Evolutionary conservation across 2,888 invertebrate genomes (phyloP).

Genomic region (Drosophila suboccidentalis): DNA sequence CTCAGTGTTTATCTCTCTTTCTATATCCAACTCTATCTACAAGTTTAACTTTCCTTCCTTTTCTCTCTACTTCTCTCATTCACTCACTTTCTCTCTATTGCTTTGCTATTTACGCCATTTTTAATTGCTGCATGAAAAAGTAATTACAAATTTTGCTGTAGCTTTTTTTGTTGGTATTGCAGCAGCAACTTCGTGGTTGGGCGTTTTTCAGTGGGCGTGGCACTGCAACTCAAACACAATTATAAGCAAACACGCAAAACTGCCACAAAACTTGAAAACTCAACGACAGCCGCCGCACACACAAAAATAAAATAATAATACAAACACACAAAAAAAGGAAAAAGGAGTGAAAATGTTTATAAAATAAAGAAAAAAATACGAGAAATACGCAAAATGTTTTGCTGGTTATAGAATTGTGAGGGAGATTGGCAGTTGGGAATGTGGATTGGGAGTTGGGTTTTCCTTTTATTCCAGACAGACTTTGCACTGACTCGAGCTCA

Average conservation of each 20-base stretch:
- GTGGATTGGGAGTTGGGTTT: neutral
- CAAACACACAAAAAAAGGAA: constrained; percentile 28
- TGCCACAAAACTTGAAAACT: constrained; percentile 81
- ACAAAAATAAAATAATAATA: constrained; percentile 36
- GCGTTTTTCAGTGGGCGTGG: constrained; percentile 60
- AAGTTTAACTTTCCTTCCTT: constrained; percentile 24
- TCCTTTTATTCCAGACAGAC: constrained; percentile 45
- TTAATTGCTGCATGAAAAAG: constrained; percentile 81
- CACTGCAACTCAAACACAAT: constrained; percentile 78
- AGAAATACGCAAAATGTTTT: constrained; percentile 53
- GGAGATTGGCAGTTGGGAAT: neutral
- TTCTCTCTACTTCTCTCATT: neutral
- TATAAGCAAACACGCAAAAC: constrained; percentile 82
- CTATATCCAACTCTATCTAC: constrained; percentile 35
- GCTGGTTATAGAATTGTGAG: neutral
- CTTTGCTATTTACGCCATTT: constrained; percentile 77
- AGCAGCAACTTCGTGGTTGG: constrained; percentile 23
- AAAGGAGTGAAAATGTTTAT: constrained; percentile 45
- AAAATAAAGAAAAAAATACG: constrained; percentile 17
- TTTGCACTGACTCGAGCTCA: constrained; percentile 41
- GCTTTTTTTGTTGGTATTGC: constrained; percentile 41
- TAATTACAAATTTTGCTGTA: constrained; percentile 72
- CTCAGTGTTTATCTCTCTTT: constrained; percentile 38
- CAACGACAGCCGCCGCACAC: constrained; percentile 54
- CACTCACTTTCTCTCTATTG: constrained; percentile 29